Evolutionary conservation across 2,113 vertebrate genomes (phyloP), one percentile per base, ranked within the genome.

Genomic region (Danionella cerebrum): DNA sequence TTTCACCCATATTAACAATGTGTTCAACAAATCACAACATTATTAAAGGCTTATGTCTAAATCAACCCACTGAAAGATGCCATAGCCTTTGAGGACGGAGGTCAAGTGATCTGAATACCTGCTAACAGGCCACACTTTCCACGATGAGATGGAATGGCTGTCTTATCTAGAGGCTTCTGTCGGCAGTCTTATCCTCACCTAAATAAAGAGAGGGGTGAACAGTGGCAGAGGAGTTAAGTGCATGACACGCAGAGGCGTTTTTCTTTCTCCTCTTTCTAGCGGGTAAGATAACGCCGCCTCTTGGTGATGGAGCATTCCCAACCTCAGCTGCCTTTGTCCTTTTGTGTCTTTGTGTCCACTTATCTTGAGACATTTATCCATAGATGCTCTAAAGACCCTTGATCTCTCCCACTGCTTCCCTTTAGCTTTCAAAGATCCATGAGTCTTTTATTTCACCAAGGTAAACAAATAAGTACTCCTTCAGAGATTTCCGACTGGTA

Each of bases 271-370:
- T 74, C 60, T 66, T 74, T 72, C 75, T 74, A 54, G 47, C 12
- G 29, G 64, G 64, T 60, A 76, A 73, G 75, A 76, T 71, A 77
- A 75, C 63, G 73, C 59, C 58, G 65, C 48, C 53, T 72, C 48
- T 67, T 31, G 48, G 67, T 78, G 78, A 80, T 74, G 76, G 73
- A 74, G 71, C 73, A 69, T 73, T 69, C 69, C 45, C 63, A 53
- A 39, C 44, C 41, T 67, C 62, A 19, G 70, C 25, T 51, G 47
- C 74, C 47, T 76, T 72, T 76, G 67, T 78, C 70, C 67, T 57
- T 75, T 75, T 80, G 76, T 80, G 67, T 63, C 60, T 80, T 70
- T 78, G 73, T 78, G 78, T 73, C 60, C 67, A 77, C 75, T 73
- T 78, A 77, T 78, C 68, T 76, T 31, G 67, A 57, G 71, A 67